Evolutionary conservation across 2,888 invertebrate species (phyloP).

Genomic region (Scrobipalpa costella): DNA sequence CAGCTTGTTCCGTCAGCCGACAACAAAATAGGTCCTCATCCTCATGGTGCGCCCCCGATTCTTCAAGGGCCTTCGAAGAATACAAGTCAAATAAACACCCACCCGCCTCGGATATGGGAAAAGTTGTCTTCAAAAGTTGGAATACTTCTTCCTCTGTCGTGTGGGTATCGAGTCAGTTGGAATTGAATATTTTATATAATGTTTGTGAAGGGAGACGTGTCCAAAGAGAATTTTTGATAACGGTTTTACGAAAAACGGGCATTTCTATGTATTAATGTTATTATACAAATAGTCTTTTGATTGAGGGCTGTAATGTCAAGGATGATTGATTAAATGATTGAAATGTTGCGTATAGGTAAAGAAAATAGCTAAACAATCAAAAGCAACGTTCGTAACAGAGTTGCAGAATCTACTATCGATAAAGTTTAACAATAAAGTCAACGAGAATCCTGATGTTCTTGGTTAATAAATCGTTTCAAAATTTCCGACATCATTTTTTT

Average conservation of each 20-base stretch:
- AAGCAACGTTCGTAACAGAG: too few species aligned
- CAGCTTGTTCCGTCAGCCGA: background rate
- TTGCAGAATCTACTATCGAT: background rate
- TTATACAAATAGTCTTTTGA: too few species aligned
- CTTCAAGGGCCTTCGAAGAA: slow-evolving; percentile 47
- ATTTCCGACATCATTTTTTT: background rate
- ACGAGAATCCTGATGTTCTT: background rate
- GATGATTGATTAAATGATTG: too few species aligned
- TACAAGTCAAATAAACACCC: slow-evolving; percentile 50
- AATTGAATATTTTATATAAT: background rate
- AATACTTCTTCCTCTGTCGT: too few species aligned
- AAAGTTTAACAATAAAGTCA: background rate
- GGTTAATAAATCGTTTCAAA: background rate
- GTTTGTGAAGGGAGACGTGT: background rate
- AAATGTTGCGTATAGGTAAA: too few species aligned
- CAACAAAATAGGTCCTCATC: slow-evolving; percentile 5
- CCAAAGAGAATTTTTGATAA: background rate
- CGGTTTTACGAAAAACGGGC: background rate
- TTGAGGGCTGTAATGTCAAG: too few species aligned
- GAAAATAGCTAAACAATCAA: too few species aligned
- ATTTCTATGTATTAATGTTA: too few species aligned
- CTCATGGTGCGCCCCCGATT: slow-evolving; percentile 34
- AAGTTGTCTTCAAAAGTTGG: slow-evolving; percentile 42
- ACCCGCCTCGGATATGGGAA: slow-evolving; percentile 51
- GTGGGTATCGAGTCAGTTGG: too few species aligned